Percentiles rank a stretch among this genome's conserved stretches.
phyloP scores from a whole-genome alignment of 1,140 invertebrate species.

The Monochamus saltuarius region DNA sequence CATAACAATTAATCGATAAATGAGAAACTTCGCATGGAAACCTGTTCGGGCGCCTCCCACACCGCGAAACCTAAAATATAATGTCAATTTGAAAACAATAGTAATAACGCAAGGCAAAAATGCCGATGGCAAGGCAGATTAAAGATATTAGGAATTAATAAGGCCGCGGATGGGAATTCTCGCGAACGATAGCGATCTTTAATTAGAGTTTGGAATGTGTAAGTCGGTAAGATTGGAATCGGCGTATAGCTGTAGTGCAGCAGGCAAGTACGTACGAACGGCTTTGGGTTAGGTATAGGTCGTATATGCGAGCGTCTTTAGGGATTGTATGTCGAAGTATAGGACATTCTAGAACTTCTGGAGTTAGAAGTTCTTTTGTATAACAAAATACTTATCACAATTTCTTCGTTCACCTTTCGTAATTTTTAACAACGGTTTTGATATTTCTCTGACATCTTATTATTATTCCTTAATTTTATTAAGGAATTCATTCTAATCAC shows the following conservation, averaged over 20 bases:
- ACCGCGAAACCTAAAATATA: neutral
- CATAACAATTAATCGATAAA: too few species aligned
- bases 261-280: constrained; percentile 15
- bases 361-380: too few species aligned
- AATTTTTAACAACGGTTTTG: too few species aligned
- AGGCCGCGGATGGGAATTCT: constrained; percentile 38
- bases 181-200: constrained; percentile 40
- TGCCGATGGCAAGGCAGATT: constrained; percentile 35
- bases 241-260: neutral
- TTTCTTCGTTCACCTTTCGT: too few species aligned
- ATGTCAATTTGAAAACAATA: constrained; percentile 32
- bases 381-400: too few species aligned
- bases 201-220: constrained; percentile 43
- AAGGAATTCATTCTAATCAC: too few species aligned
- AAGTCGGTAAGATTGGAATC: constrained; percentile 24
- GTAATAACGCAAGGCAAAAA: constrained; percentile 31
- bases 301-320: neutral
- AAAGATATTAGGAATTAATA: constrained; percentile 44
- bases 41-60: too few species aligned
- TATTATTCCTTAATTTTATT: too few species aligned
- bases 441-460: too few species aligned
- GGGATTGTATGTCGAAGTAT: neutral
- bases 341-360: too few species aligned
- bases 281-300: constrained; percentile 9
- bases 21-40: too few species aligned